Base-by-base conservation (phyloP, 2,888 invertebrate species). In the Copidosoma aretas region DNA sequence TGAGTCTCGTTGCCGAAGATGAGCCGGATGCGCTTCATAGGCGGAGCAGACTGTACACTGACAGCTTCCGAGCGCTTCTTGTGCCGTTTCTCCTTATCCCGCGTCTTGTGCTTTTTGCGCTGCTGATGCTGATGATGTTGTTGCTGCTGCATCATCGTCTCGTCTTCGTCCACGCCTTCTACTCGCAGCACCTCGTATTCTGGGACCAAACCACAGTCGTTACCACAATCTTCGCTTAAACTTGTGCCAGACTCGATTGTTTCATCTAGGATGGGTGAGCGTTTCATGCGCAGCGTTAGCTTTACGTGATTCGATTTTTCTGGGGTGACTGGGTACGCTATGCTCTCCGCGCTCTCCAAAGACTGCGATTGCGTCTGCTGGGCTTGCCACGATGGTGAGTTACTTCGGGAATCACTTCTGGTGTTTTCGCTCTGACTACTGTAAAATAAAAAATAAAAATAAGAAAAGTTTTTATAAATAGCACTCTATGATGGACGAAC, bases 1-100 rank as follows among this genome's bases (percentile, higher is more conserved):
- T 91, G 92, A 80, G 93, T 92, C 84, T 95, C 95, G 83, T 94
- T 93, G 76, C 95, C 94, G 80, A 95, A 92, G 79, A 93, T 94
- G 80, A 95, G 87, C 80, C 93, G 89, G 82, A 95, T 87, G 79
- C 95, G 89, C 85, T 95, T 95, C 89, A 92, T 91, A 78, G 89
- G 87, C 75, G 88, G 88, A 71, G 91, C 91, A 75, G 88, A 87
- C 75, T 86, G 87, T 77, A 87, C 87, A 32, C 86, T 86, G 73
- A 78, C 62, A 15, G 73, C 59, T 56, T 79, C 41, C 41, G 14
- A 19, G 10, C 82, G 79, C 43, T 78, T 77, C 84, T 89, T 89
- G 75, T 89, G 89, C 60, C 89, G 86, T 78, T 89, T 89, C 75
- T 89, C 89, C 22, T 88, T 84, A 73, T 87, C 87, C 60, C 87